phyloP scores from a whole-genome alignment of 92 coral and sea anemone species.

The Diadumene lineata region DNA sequence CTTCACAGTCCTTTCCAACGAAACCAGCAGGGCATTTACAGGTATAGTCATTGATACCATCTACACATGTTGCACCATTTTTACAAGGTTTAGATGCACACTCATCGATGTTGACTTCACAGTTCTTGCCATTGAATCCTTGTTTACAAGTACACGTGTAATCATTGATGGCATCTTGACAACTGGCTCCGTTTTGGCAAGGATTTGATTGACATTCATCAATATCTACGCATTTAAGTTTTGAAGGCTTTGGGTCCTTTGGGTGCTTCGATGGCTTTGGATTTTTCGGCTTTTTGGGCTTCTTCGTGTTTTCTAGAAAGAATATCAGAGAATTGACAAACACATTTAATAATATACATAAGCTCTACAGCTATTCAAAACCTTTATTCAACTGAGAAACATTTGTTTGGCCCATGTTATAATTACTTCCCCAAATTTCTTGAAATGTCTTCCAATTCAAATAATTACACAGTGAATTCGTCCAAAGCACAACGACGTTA shows the following conservation, averaged over 20 bases:
- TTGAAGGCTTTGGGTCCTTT: background rate
- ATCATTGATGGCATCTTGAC: constrained; percentile 9
- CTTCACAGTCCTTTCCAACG: constrained; percentile 44
- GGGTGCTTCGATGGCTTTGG: background rate
- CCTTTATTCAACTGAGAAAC: no score
- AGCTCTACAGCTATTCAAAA: no score
- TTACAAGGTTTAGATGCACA: constrained; percentile 59
- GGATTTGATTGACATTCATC: constrained; percentile 14
- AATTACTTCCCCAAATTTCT: no score
- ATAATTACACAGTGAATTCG: no score
- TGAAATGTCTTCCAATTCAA: no score
- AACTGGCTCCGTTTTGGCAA: constrained; percentile 10
- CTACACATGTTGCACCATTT: constrained; percentile 56
- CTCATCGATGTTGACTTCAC: constrained; percentile 50
- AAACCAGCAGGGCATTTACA: constrained; percentile 64
- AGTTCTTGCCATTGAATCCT: constrained; percentile 64
- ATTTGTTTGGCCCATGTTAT: no score
- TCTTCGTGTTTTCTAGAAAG: constrained; percentile 6
- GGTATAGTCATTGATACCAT: constrained; percentile 36
- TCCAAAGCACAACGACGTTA: no score
- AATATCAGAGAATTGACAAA: background rate
- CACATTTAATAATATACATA: background rate
- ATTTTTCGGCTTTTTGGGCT: constrained; percentile 1
- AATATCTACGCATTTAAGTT: background rate
- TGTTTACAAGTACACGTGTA: constrained; percentile 59